Percentiles rank a stretch among this genome's conserved stretches.
Evolutionary conservation across 2,113 vertebrate genomes (phyloP).

Genomic region (Eptesicus fuscus): DNA sequence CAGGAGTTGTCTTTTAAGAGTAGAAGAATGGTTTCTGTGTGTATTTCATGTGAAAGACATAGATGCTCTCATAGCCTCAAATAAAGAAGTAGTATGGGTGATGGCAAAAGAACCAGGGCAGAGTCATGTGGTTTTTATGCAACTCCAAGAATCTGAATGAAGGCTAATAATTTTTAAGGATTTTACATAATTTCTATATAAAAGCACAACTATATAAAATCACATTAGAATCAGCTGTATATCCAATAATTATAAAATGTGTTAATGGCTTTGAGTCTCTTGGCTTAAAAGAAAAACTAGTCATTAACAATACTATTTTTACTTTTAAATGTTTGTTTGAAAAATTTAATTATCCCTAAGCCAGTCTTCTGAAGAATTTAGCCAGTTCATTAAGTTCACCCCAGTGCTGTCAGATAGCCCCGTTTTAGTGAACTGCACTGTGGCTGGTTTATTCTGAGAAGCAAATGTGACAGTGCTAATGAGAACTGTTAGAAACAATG

Average conservation of each 20-base stretch:
- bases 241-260: neutral
- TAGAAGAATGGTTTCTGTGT: neutral
- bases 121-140: neutral
- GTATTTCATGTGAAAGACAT: neutral
- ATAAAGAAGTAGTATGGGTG: neutral
- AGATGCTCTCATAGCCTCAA: neutral
- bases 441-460: neutral
- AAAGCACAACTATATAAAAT: neutral
- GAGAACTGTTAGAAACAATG: slow-evolving; percentile 34
- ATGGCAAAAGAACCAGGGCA: neutral
- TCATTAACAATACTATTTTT: neutral
- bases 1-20: neutral
- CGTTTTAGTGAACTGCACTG: neutral
- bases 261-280: neutral
- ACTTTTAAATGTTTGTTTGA: neutral
- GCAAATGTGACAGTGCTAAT: slow-evolving; percentile 50
- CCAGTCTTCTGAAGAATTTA: neutral
- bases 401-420: slow-evolving; percentile 21
- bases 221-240: neutral
- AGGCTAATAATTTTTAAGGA: neutral
- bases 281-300: neutral
- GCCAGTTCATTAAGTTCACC: slow-evolving; percentile 16
- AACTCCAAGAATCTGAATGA: neutral
- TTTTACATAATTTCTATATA: neutral
- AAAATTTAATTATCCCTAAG: slow-evolving; percentile 18